Conservation (phyloP, 2,113 vertebrate genomes). For the Cardinalis cardinalis region DNA sequence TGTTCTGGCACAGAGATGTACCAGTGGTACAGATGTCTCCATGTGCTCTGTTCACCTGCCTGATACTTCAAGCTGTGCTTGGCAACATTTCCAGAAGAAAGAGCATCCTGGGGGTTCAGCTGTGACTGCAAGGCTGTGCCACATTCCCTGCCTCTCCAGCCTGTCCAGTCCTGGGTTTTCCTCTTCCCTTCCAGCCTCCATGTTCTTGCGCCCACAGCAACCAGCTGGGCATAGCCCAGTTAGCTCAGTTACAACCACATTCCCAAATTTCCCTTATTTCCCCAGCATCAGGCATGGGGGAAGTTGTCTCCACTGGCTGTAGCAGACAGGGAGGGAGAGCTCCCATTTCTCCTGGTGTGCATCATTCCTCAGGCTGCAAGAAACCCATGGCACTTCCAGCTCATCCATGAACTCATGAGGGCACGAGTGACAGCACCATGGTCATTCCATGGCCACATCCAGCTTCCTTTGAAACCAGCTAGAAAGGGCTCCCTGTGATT, state of each 20-base stretch:
- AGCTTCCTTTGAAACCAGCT: not conserved
- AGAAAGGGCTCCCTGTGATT: not conserved
- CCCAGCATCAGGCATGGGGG: not conserved
- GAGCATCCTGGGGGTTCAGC: not conserved
- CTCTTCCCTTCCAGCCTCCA: not conserved
- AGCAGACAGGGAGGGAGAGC: not conserved
- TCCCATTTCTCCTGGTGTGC: not conserved
- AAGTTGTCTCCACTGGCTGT: not conserved
- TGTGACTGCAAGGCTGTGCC: not conserved
- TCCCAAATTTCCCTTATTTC: not conserved
- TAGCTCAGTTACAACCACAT: not conserved
- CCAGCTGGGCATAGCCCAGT: not conserved
- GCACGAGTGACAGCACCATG: not conserved
- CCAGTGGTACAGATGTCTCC: no score
- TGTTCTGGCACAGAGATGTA: not conserved
- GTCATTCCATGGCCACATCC: not conserved
- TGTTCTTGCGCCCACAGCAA: not conserved
- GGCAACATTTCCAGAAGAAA: not conserved
- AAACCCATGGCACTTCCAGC: not conserved
- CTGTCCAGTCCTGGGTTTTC: not conserved
- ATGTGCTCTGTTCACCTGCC: accelerated
- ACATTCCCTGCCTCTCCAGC: not conserved
- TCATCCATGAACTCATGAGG: not conserved
- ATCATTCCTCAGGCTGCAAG: not conserved
- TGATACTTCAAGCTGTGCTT: not conserved